Conservation (phyloP, 35 echinoderm and acorn worm genomes). For the Strongylocentrotus purpuratus region DNA sequence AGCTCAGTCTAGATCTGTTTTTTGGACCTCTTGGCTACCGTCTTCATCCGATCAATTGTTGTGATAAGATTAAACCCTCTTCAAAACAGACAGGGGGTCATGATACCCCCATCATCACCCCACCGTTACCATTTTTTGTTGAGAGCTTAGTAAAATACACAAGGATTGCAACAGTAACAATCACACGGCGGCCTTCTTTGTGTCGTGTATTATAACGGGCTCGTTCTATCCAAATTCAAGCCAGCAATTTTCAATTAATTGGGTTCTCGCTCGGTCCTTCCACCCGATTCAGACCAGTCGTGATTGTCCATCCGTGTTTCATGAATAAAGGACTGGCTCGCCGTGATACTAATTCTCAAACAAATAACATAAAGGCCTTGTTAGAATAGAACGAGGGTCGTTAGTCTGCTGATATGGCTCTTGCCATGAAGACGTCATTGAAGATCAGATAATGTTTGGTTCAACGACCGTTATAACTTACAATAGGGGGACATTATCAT, state of each 20-base stretch:
- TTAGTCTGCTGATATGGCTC: background rate
- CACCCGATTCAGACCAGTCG: background rate
- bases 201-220: background rate
- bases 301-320: background rate
- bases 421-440: background rate
- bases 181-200: background rate
- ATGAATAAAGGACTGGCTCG: background rate
- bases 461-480: background rate
- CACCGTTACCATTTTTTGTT: background rate
- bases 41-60: background rate
- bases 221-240: background rate
- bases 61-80: background rate
- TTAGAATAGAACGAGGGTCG: background rate
- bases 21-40: background rate
- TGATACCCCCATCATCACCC: background rate
- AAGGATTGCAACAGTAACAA: constrained; percentile 12
- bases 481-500: background rate
- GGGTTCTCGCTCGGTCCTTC: background rate
- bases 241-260: background rate
- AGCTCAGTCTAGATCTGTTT: background rate
- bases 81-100: background rate
- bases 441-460: background rate
- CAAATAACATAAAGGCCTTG: constrained; percentile 3
- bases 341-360: background rate
- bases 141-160: constrained; percentile 31